phyloP scores from a whole-genome alignment of 2,797 vertebrate species.

The Sebastes nivosus region DNA sequence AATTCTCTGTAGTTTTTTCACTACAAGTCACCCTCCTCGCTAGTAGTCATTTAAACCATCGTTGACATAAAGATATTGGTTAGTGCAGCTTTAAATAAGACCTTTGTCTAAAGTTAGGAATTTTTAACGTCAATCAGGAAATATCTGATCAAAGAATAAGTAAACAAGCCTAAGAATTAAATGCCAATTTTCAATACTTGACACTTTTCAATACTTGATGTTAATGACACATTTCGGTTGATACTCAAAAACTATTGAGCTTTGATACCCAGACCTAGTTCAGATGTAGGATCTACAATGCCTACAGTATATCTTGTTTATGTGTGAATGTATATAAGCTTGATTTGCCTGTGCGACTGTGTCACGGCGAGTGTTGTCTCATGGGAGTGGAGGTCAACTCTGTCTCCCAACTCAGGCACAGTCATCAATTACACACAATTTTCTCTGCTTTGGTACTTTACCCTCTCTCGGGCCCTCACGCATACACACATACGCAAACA shows the following conservation, averaged over 20 bases:
- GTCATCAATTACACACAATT: constrained; percentile 71
- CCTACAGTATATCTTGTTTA: neutral
- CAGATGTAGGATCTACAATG: neutral
- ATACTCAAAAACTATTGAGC: neutral
- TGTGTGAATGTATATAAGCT: constrained; percentile 17
- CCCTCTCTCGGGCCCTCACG: constrained; percentile 30
- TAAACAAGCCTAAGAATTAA: neutral
- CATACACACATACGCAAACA: constrained; percentile 12
- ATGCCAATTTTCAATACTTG: neutral
- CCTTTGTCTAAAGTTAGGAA: neutral
- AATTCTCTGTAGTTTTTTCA: neutral
- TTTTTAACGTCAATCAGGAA: neutral
- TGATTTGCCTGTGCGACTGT: constrained; percentile 11
- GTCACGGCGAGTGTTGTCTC: constrained; percentile 32
- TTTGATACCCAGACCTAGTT: neutral
- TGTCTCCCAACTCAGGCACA: constrained; percentile 48
- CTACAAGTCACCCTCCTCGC: neutral
- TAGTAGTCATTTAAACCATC: neutral
- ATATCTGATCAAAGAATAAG: neutral
- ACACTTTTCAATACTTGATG: neutral
- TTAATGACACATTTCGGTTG: neutral
- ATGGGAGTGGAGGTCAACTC: constrained; percentile 48
- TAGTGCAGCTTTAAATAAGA: neutral
- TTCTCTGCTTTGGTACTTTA: constrained; percentile 59
- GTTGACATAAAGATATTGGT: neutral